phyloP scores from a whole-genome alignment of 2,797 vertebrate genomes.

The Liasis olivaceus region DNA sequence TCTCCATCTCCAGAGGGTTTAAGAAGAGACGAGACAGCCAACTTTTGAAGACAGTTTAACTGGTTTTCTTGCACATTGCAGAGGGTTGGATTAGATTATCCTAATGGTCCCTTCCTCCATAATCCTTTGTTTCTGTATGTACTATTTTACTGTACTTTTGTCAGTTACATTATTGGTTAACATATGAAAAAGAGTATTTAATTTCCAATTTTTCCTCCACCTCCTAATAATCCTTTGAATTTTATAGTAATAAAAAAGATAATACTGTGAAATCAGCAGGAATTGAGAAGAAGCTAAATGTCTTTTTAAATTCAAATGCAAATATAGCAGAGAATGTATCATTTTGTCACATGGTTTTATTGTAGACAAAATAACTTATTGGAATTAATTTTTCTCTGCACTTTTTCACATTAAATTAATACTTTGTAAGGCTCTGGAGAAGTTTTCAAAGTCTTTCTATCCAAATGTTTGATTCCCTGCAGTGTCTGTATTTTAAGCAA shows the following conservation, averaged over 20 bases:
- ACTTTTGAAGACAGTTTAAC: neutral
- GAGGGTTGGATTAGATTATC: neutral
- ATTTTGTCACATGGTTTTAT: constrained; percentile 67
- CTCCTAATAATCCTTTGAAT: constrained; percentile 61
- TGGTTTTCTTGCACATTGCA: neutral
- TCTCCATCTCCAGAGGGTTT: neutral
- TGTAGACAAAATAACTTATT: constrained; percentile 70
- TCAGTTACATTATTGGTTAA: constrained; percentile 49
- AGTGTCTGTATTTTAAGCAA: constrained; percentile 70
- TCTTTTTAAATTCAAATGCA: constrained; percentile 65
- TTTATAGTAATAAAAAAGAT: constrained; percentile 64
- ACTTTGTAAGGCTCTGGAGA: constrained; percentile 70
- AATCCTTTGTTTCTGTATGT: neutral
- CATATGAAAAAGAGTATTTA: constrained; percentile 66
- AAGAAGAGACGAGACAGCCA: neutral
- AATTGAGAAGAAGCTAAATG: constrained; percentile 52
- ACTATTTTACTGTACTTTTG: constrained; percentile 35
- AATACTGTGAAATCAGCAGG: constrained; percentile 61
- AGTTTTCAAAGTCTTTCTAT: constrained; percentile 69
- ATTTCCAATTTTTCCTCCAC: constrained; percentile 54
- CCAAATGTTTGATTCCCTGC: constrained; percentile 67
- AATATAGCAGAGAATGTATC: constrained; percentile 52
- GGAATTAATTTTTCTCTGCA: constrained; percentile 66
- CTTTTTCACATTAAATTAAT: constrained; percentile 70
- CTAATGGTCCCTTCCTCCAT: neutral